Evolutionary conservation across 1,140 invertebrate genomes (phyloP).

Genomic region (Magallana ariakensis): DNA sequence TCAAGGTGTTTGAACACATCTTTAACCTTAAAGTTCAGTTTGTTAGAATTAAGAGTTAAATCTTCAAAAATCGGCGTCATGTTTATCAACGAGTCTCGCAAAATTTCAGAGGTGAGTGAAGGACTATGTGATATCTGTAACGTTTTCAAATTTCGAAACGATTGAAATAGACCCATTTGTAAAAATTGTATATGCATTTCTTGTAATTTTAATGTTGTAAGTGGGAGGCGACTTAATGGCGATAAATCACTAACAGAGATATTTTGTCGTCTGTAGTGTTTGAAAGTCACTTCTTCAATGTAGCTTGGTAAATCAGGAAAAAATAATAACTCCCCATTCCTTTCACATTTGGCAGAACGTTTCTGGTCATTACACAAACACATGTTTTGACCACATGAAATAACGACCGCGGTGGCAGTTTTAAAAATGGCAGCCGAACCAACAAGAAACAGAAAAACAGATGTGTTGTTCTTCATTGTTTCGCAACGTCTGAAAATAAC

Average conservation of each 20-base stretch:
- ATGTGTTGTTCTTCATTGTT: too few relatives aligned
- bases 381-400: too few relatives aligned
- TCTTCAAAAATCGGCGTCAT: background rate
- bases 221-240: background rate
- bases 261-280: background rate
- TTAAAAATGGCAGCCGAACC: too few relatives aligned
- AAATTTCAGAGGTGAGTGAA: background rate
- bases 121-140: background rate
- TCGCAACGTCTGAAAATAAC: too few relatives aligned
- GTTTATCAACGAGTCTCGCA: background rate
- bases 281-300: background rate
- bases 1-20: background rate
- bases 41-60: background rate
- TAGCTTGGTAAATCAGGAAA: background rate
- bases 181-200: background rate
- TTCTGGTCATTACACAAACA: background rate
- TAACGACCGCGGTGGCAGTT: too few relatives aligned
- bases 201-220: background rate
- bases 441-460: too few relatives aligned
- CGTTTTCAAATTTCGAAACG: background rate
- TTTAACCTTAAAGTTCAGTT: background rate
- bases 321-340: background rate
- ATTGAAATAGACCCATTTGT: background rate
- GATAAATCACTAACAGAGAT: background rate
- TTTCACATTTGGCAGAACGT: background rate